These are phyloP conservation scores for Nycticebus coucang DNA, from an alignment of 2,113 vertebrate genomes.

Conservation along the genomic window DNA sequence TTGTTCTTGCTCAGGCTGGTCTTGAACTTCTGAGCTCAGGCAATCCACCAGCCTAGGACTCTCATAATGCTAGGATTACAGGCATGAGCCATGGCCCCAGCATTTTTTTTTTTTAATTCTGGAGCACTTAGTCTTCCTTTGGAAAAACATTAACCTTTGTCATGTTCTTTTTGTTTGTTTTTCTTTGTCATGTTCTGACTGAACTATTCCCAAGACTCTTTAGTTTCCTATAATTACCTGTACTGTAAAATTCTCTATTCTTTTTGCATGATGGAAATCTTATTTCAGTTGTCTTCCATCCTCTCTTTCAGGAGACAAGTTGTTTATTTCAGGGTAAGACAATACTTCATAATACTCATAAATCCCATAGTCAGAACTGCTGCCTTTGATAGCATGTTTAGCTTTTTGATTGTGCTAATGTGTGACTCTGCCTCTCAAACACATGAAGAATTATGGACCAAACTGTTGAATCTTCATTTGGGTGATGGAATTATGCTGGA, in stretches of 20 bases:
- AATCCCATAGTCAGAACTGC: not conserved
- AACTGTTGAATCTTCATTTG: constrained; percentile 37
- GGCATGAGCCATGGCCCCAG: too few relatives aligned
- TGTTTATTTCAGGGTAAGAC: constrained; percentile 2
- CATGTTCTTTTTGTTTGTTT: not conserved
- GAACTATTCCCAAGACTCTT: constrained; percentile 13
- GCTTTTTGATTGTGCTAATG: not conserved
- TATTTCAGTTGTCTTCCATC: not conserved
- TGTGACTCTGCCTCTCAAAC: not conserved
- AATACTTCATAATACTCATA: not conserved
- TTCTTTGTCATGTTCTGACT: constrained; percentile 31
- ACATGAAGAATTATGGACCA: not conserved
- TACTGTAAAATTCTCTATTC: constrained; percentile 8
- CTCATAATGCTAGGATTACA: too few relatives aligned
- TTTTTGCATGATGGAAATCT: not conserved
- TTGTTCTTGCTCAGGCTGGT: too few relatives aligned
- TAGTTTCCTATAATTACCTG: not conserved
- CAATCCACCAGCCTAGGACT: too few relatives aligned
- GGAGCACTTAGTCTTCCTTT: constrained; percentile 23
- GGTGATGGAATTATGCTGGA: not conserved
- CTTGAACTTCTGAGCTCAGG: too few relatives aligned
- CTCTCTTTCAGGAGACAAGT: not conserved
- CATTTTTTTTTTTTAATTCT: not conserved
- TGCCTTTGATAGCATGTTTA: not conserved
- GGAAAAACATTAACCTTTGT: constrained; percentile 40